A percentile compares a stretch with the other conserved stretches of the same genome.
phyloP scores from a whole-genome alignment of 2,888 invertebrate genomes.

The Hoplodrina blanda region DNA sequence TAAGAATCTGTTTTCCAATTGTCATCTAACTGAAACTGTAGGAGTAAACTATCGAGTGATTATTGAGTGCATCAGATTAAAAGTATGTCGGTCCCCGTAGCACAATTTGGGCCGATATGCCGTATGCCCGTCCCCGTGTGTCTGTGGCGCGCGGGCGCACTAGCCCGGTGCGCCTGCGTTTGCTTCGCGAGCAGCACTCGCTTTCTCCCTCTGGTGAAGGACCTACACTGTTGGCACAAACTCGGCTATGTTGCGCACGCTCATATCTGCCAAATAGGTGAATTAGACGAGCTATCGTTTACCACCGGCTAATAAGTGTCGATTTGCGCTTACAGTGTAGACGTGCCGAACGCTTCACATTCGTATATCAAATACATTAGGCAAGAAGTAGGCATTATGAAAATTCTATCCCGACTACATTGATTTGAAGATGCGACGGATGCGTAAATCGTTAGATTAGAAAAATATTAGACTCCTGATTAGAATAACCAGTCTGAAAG shows the following conservation, averaged over 20 bases:
- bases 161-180: conserved; percentile 76
- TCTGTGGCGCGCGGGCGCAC: conserved; percentile 80
- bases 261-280: conserved; percentile 48
- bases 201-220: conserved; percentile 84
- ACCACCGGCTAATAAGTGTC: conserved; percentile 37
- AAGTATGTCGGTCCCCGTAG: conserved; percentile 79
- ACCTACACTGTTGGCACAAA: conserved; percentile 82
- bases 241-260: conserved; percentile 47
- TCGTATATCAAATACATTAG: conserved; percentile 64
- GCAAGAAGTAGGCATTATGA: conserved; percentile 56
- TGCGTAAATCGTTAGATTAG: conserved; percentile 76
- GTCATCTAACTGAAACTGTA: conserved; percentile 2
- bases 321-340: conserved; percentile 80
- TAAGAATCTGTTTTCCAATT: conserved; percentile 11
- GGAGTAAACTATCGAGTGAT: conserved; percentile 11
- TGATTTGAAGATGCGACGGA: conserved; percentile 84
- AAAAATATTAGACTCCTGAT: conserved; percentile 49
- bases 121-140: conserved; percentile 80
- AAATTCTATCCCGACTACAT: conserved; percentile 53
- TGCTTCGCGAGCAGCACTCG: conserved; percentile 89
- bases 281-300: conserved; percentile 31
- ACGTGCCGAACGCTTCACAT: conserved; percentile 78
- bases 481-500: conserved; percentile 68
- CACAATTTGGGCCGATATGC: conserved; percentile 73
- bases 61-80: conserved; percentile 31